Conservation (phyloP, 1,140 invertebrate species). For the Drosophila micromelanica region DNA sequence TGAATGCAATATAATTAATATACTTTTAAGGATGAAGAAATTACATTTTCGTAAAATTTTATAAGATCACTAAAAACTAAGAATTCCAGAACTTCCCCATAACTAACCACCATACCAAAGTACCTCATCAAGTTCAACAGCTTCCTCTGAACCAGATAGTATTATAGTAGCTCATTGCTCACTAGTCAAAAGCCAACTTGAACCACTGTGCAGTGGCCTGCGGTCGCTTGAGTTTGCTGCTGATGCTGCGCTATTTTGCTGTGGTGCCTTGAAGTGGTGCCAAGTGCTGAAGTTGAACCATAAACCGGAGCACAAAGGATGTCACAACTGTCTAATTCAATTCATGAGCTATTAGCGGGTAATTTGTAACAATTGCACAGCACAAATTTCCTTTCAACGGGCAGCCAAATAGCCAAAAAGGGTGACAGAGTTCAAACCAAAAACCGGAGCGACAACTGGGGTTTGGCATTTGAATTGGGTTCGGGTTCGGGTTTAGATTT, state of each 20-base stretch:
- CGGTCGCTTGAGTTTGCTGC: conserved; percentile 29
- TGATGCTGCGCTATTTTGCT: conserved; percentile 62
- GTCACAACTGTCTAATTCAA: conserved; percentile 60
- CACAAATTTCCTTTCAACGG: conserved; percentile 40
- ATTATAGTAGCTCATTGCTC: background rate
- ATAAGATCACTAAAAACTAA: no score
- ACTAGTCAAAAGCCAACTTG: conserved; percentile 1
- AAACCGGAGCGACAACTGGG: conserved; percentile 45
- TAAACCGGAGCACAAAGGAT: conserved; percentile 37
- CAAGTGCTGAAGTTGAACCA: conserved; percentile 56
- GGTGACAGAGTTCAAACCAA: conserved; percentile 78
- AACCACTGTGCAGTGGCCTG: conserved; percentile 60
- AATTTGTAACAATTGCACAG: conserved; percentile 75
- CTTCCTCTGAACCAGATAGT: conserved; percentile 7
- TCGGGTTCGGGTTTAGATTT: background rate
- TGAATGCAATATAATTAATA: no score
- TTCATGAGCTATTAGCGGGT: conserved; percentile 83
- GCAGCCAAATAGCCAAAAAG: conserved; percentile 38
- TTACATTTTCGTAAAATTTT: no score
- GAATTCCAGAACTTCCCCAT: no score
- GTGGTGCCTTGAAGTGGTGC: conserved; percentile 74
- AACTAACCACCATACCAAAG: no score
- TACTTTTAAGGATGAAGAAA: no score
- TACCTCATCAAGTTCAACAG: conserved; percentile 7
- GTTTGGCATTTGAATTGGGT: background rate